phyloP scores from a whole-genome alignment of 2,888 invertebrate genomes.

The Suillia variegata region DNA sequence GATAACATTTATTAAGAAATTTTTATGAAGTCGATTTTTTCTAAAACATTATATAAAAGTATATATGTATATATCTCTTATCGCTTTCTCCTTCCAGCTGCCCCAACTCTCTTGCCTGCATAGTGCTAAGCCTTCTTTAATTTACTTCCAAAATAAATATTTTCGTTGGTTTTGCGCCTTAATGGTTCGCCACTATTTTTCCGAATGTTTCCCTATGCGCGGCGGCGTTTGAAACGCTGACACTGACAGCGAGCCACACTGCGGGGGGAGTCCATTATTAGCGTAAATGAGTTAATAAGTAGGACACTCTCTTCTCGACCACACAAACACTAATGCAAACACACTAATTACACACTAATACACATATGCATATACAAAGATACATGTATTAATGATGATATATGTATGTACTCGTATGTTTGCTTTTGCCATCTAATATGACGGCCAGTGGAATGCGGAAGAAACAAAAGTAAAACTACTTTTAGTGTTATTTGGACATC shows the following conservation, averaged over 20 bases:
- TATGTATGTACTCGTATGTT: constrained; percentile 32
- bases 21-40: too few relatives aligned
- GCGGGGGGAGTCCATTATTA: constrained; percentile 40
- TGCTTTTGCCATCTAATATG: neutral
- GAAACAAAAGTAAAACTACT: too few relatives aligned
- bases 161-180: neutral
- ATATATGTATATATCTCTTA: too few relatives aligned
- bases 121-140: neutral
- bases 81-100: neutral
- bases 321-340: constrained; percentile 24
- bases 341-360: constrained; percentile 22
- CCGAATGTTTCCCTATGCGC: neutral
- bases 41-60: too few relatives aligned
- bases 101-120: too few relatives aligned
- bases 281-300: constrained; percentile 45
- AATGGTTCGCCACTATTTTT: neutral
- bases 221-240: neutral
- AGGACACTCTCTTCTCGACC: constrained; percentile 31
- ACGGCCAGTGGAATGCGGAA: neutral
- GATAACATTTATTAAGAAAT: too few relatives aligned
- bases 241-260: too few relatives aligned
- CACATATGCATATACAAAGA: too few relatives aligned
- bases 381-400: constrained; percentile 49
- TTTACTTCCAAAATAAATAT: neutral
- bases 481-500: neutral